Percentiles rank a stretch among this genome's conserved stretches.
Evolutionary conservation across 2,888 invertebrate genomes (phyloP).

Genomic region (Byasa hedistus): DNA sequence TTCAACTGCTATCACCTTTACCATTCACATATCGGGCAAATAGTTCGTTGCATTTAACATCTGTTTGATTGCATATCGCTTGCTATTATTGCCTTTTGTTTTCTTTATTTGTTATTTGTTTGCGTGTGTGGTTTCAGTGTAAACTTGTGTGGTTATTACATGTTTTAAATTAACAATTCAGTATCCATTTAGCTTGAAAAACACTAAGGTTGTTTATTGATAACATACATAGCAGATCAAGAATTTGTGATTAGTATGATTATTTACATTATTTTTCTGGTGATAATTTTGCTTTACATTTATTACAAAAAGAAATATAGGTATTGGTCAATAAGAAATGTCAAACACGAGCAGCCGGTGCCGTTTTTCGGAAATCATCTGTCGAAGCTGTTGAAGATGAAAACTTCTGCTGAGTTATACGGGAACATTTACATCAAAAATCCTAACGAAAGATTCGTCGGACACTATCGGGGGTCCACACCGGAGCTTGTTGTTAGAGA

Average conservation of each 20-base stretch:
- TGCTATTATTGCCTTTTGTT: no score
- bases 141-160: no score
- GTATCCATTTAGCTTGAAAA: no score
- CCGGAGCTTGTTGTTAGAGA: slow-evolving; percentile 59
- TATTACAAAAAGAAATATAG: slow-evolving; percentile 39
- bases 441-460: slow-evolving; percentile 58
- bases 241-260: background rate
- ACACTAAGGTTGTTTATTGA: no score
- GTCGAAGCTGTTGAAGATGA: slow-evolving; percentile 39
- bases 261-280: background rate
- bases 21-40: no score
- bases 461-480: slow-evolving; percentile 51
- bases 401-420: slow-evolving; percentile 39
- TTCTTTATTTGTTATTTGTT: no score
- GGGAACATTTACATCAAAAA: slow-evolving; percentile 53
- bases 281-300: background rate
- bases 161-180: no score
- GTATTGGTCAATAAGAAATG: slow-evolving; percentile 50
- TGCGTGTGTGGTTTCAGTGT: no score
- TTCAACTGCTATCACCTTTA: no score
- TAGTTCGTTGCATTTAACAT: no score
- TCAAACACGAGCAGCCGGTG: slow-evolving; percentile 49
- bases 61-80: no score
- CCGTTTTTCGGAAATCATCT: slow-evolving; percentile 50
- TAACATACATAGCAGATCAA: no score